Evolutionary conservation across 1,140 invertebrate species (phyloP), one percentile per base, ranked within the genome.

Genomic region (Eupeodes corollae): DNA sequence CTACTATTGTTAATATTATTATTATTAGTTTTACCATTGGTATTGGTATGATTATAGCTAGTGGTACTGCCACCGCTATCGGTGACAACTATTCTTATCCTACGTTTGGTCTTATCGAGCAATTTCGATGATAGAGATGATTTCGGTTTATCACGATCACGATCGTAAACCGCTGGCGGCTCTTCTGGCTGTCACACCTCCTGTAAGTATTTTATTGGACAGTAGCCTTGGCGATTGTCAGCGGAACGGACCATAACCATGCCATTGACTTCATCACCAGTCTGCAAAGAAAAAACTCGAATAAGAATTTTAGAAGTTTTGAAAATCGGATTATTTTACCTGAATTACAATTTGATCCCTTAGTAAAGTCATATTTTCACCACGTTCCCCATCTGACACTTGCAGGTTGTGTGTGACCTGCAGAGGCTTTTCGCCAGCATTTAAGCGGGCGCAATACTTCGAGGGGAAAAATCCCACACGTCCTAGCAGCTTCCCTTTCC

Each of bases 401-500:
- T 81, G 78, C 15, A 81, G 63, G 65, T 81, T 81, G 62, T 81
- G 79, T 10, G 78, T 80, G 11, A 82, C 91, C 73, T 94, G 91
- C 14, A 93, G 72, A 0, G 91, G 86, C 58, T 83, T 82, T 67
- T 96, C 91, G 8, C 89, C 89, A 26, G 87, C 82, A 64, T 89
- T 86, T 15, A 95, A 70, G 58, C 87, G 84, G 37, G 88, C 89
- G 43, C 93, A 91, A 61, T 95, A 96, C 55, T 91, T 93, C 39
- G 90, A 92, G 2, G 91, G 92, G 62, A 96, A 95, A 69, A 87
- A 95, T 16, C 91, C 92, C n/a, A 86, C 78, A 56, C 84, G 80
- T 13, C 91, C 90, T 44, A 93, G 74, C 58, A 89, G 93, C 70
- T 94, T 94, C 26, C 91, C 92, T 72, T 92, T 87, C 92, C 92